Percentiles rank a stretch among this genome's conserved stretches.
Evolutionary conservation across 2,888 invertebrate species (phyloP).

Genomic region (Tribolium freemani): DNA sequence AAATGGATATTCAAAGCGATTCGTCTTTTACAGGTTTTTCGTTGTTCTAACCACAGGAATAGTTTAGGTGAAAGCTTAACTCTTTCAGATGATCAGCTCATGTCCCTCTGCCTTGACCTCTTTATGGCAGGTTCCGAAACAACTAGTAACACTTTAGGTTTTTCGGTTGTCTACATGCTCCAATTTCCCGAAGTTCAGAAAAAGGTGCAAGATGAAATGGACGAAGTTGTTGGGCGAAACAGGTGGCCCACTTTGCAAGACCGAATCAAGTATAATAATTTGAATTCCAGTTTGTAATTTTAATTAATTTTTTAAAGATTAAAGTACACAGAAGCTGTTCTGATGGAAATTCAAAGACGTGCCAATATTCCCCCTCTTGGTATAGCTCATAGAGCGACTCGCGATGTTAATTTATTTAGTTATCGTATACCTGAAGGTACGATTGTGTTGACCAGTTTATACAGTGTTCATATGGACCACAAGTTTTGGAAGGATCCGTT

Average conservation of each 20-base stretch:
- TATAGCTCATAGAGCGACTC: slow-evolving; percentile 70
- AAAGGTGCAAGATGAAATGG: slow-evolving; percentile 74
- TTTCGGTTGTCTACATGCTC: slow-evolving; percentile 73
- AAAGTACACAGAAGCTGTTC: slow-evolving; percentile 67
- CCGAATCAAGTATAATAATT: slow-evolving; percentile 67
- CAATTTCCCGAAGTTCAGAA: slow-evolving; percentile 72
- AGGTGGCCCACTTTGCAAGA: slow-evolving; percentile 72
- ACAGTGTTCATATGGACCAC: slow-evolving; percentile 75
- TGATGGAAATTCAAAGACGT: slow-evolving; percentile 71
- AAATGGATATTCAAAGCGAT: slow-evolving; percentile 69
- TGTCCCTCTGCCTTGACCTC: slow-evolving; percentile 74
- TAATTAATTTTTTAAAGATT: slow-evolving; percentile 56
- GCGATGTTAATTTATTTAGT: slow-evolving; percentile 67
- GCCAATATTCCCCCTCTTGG: slow-evolving; percentile 71
- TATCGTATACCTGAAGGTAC: slow-evolving; percentile 71
- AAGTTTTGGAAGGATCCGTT: slow-evolving; percentile 74
- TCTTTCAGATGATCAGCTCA: slow-evolving; percentile 63
- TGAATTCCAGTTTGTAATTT: not conserved
- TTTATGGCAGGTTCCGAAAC: slow-evolving; percentile 80
- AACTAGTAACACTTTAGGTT: slow-evolving; percentile 76
- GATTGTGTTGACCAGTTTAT: slow-evolving; percentile 73
- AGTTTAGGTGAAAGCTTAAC: not conserved
- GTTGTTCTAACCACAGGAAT: not conserved
- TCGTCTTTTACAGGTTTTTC: slow-evolving; percentile 66
- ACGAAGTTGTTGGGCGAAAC: slow-evolving; percentile 72